Conservation (phyloP, 1,140 invertebrate genomes). For the Lysiphlebus fabarum region DNA sequence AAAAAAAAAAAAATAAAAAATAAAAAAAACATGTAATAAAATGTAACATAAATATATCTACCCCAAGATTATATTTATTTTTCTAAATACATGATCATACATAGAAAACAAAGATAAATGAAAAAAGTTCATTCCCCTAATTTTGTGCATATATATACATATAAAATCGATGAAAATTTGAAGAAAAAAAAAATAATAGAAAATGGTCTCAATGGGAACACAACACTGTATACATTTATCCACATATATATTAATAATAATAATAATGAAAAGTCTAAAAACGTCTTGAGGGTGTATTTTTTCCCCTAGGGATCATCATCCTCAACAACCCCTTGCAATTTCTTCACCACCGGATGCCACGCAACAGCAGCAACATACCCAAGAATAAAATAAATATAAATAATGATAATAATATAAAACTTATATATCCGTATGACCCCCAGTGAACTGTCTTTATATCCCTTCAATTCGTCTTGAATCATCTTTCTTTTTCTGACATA, state of each 20-base stretch:
- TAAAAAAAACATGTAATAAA: too few species aligned
- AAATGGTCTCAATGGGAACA: constrained; percentile 13
- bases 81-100: too few species aligned
- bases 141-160: not conserved
- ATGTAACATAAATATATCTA: too few species aligned
- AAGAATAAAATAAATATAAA: not conserved
- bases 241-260: too few species aligned
- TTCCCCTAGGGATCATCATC: constrained; percentile 2
- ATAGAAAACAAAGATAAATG: not conserved
- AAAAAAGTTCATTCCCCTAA: constrained; percentile 12
- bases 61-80: too few species aligned
- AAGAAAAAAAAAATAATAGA: constrained; percentile 5
- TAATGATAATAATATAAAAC: constrained; percentile 1
- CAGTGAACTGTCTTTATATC: not conserved
- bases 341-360: not conserved
- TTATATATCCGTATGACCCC: constrained; percentile 6
- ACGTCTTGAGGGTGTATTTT: not conserved
- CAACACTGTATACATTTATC: too few species aligned
- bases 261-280: too few species aligned
- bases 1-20: too few species aligned
- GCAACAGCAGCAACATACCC: not conserved
- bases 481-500: not conserved
- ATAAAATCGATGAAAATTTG: constrained; percentile 7
- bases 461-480: not conserved
- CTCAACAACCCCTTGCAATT: not conserved